Evolutionary conservation across 2,113 vertebrate genomes (phyloP).

Genomic region (Tragelaphus imberbis): DNA sequence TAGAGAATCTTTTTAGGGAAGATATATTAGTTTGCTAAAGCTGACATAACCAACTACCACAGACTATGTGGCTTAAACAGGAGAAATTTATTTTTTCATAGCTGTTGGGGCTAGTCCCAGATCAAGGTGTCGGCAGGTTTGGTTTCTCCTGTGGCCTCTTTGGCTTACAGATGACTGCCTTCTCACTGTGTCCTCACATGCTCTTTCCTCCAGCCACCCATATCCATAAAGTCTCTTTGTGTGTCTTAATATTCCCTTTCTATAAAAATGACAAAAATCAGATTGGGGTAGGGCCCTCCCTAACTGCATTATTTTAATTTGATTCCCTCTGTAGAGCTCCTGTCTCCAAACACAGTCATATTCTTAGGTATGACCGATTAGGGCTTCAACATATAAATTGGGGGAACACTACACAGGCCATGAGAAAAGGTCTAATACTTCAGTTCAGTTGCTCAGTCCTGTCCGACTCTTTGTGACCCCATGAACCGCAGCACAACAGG

Average conservation of each 20-base stretch:
- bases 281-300: not conserved
- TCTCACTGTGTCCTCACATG: not conserved
- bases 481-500: too few species aligned
- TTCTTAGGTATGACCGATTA: not conserved
- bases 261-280: not conserved
- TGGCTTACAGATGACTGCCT: not conserved
- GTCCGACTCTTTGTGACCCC: rapidly evolving
- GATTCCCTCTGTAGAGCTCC: not conserved
- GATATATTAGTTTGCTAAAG: not conserved
- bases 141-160: not conserved
- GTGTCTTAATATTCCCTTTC: not conserved
- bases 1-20: not conserved
- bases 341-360: not conserved
- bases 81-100: not conserved
- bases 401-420: not conserved
- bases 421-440: not conserved
- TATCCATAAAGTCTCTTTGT: too few species aligned
- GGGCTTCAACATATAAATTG: not conserved
- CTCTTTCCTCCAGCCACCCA: not conserved
- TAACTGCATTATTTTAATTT: not conserved
- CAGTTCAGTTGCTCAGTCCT: too few species aligned
- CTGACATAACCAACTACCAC: not conserved
- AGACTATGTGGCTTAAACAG: not conserved
- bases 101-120: not conserved
- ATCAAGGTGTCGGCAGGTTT: not conserved